Evolutionary conservation across 1,140 invertebrate species (phyloP), one percentile per base, ranked within the genome.

Genomic region (Nasonia giraulti): DNA sequence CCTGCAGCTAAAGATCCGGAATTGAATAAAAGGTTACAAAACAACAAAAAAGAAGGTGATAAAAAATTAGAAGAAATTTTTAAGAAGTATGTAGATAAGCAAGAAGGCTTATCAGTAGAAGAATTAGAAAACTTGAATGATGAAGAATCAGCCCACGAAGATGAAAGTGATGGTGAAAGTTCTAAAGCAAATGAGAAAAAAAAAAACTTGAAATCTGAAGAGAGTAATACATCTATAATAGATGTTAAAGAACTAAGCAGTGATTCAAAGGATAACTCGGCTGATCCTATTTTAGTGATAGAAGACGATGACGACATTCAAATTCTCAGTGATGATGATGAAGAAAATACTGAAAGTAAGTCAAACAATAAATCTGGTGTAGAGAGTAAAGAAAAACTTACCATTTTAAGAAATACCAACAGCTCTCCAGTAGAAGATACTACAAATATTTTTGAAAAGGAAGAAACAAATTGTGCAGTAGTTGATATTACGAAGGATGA

Each of bases 21-120:
- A 5, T 89, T 95, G 44, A 83, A 91, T n/a, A 88, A 90, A 12
- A 93, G 93, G 88, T 88, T 95, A 31, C 85, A 86, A 50, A 88
- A 92, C 33, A 94, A 94, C 87, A 90, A 91, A 85, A 86, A 89
- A 82, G 83, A 91, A 75, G 92, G 88, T n/a, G 89, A 93, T 27
- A 90, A 89, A 44, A 94, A 93, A 87, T 90, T 94, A 50, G 89
- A 93, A 75, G 91, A 94, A 86, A 84, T 95, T 44, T 91, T 94
- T 81, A 90, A 93, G 85, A 91, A 93, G 89, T 95, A 89, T 90
- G 91, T 89, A 2, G 84, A 86, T 50, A 90, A 89, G 74, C 89
- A 93, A 81, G 87, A 90, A 69, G 86, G 89, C 33, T 31, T 86
- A 3, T 76, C 80, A 40, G 23, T 27, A 14, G 69, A 81, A 33